Conservation (phyloP, 2,888 invertebrate genomes). For the Physocephala rufipes region DNA sequence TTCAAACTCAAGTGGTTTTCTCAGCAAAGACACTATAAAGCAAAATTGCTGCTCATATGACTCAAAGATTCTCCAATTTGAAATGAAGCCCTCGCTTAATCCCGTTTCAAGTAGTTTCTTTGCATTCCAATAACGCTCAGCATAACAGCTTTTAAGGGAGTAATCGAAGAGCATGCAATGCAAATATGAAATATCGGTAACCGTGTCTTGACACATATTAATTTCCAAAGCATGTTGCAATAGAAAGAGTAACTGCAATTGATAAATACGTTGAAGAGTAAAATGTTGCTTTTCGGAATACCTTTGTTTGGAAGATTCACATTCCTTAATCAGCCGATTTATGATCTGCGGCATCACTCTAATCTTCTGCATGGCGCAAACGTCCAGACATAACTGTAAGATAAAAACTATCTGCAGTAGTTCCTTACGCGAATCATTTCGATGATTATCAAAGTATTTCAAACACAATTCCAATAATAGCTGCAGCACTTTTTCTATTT, state of each 20-base stretch:
- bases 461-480: constrained; percentile 49
- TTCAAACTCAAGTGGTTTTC: constrained; percentile 26
- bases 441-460: constrained; percentile 40
- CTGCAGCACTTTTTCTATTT: constrained; percentile 47
- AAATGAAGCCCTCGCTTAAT: constrained; percentile 26
- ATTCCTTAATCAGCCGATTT: constrained; percentile 42
- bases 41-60: constrained; percentile 45
- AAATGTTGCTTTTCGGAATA: constrained; percentile 45
- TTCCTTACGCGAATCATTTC: constrained; percentile 33
- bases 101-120: constrained; percentile 18
- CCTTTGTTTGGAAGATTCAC: constrained; percentile 39
- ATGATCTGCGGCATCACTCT: constrained; percentile 37
- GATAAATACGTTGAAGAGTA: constrained; percentile 52
- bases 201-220: constrained; percentile 25
- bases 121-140: constrained; percentile 36
- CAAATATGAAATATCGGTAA: constrained; percentile 30
- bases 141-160: constrained; percentile 43
- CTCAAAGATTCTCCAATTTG: constrained; percentile 43
- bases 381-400: constrained; percentile 37
- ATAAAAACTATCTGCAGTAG: constrained; percentile 45
- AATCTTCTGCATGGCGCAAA: constrained; percentile 35
- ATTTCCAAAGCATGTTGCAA: constrained; percentile 46
- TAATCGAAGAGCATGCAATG: constrained; percentile 50
- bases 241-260: constrained; percentile 51
- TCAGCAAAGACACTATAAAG: constrained; percentile 45